Evolutionary conservation across 2,888 invertebrate species (phyloP).

Genomic region (Barypeithes pellucidus): DNA sequence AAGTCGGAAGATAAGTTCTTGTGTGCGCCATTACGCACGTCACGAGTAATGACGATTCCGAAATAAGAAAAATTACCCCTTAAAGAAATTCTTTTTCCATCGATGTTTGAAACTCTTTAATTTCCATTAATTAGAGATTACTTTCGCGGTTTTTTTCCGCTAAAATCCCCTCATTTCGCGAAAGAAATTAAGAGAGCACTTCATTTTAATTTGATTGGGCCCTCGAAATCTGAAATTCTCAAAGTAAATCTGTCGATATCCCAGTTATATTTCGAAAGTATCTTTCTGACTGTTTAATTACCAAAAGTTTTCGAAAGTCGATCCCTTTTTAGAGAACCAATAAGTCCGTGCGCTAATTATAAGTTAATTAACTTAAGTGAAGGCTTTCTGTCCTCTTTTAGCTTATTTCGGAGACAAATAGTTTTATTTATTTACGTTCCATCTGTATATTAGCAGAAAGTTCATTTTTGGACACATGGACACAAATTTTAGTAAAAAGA

Average conservation of each 20-base stretch:
- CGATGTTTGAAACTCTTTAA: slow-evolving; percentile 64
- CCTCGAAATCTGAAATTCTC: slow-evolving; percentile 47
- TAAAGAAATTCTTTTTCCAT: slow-evolving; percentile 54
- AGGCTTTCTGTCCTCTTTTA: slow-evolving; percentile 25
- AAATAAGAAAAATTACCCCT: neutral
- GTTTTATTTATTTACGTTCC: neutral
- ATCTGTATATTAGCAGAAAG: no score
- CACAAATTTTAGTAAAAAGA: no score
- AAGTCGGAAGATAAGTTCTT: no score
- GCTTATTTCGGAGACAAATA: neutral
- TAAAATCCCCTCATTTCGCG: slow-evolving; percentile 37
- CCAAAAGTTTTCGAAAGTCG: slow-evolving; percentile 54
- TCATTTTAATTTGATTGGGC: slow-evolving; percentile 54
- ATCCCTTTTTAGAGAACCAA: slow-evolving; percentile 56
- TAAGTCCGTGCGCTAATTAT: slow-evolving; percentile 54
- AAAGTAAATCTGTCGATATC: slow-evolving; percentile 57
- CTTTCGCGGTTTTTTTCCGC: slow-evolving; percentile 46
- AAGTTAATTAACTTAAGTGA: slow-evolving; percentile 56
- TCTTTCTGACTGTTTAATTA: slow-evolving; percentile 56
- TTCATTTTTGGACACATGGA: no score
- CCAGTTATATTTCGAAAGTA: slow-evolving; percentile 52
- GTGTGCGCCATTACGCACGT: no score
- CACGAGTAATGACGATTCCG: no score
- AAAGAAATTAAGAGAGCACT: slow-evolving; percentile 53
- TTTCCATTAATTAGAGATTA: slow-evolving; percentile 55